Base-by-base conservation (phyloP, 2,113 vertebrate genomes). In the Kobus ellipsiprymnus region DNA sequence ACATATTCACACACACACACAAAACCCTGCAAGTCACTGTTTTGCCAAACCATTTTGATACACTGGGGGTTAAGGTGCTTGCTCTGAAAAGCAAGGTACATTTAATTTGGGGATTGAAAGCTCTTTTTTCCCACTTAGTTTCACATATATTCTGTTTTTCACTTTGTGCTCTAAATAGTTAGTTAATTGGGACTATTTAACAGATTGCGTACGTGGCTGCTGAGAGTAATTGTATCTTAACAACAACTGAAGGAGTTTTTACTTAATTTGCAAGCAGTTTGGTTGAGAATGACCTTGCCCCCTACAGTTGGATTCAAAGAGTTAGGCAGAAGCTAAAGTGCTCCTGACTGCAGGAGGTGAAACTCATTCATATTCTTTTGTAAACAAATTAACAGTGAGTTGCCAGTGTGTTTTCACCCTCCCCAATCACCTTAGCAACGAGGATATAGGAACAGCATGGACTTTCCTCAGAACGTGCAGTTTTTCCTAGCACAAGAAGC, bases 401-500 rank as follows among this genome's bases (percentile, higher is more conserved):
- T 97, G 89, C 96, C 93, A 90, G 86, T 90, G 81, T 95, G 84
- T 96, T 98, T 98, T 96, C 97, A 97, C 94, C 96, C 95, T 94
- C 96, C 91, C 86, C 95, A 97, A 98, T 98, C 98, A 98, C 98
- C 98, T 98, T 98, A 98, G 98, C 98, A 99, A 98, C 98, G 3
- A 77, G 59, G 95, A 80, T 86, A 64, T 93, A 64, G 96, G 97
- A 98, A 92, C 91, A 98, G 86, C 97, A 82, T 50, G 85, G 86
- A 71, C 84, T 78, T 95, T 87, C 60, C 33, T 96, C 84, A 82
- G 46, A 98, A 40, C 52, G 33, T 94, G 16, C 91, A 82, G 44
- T 52, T 96, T 67, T 67, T 93, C 62, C 23, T 46, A 54, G 74
- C 23, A 2, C 6, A 13, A 86, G 57, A 60, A 8, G 85, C 80